Evolutionary conservation across 2,888 invertebrate genomes (phyloP).

Genomic region (Strigamia maritima): DNA sequence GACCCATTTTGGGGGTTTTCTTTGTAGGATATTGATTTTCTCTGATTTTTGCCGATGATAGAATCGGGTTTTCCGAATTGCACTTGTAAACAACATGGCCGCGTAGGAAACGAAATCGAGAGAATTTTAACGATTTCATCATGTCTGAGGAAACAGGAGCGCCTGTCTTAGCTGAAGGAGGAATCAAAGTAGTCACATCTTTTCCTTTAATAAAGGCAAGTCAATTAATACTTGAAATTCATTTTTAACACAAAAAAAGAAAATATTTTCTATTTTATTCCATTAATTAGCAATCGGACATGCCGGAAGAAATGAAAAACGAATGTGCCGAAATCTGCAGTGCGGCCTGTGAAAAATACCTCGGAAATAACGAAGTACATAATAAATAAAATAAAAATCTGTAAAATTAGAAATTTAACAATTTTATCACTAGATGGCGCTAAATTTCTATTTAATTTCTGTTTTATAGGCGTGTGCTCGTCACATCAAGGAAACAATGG

Average conservation of each 20-base stretch:
- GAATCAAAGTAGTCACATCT: neutral
- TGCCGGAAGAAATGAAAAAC: neutral
- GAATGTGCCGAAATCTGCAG: neutral
- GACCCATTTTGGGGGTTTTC: no score
- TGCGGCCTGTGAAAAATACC: neutral
- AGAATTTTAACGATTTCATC: neutral
- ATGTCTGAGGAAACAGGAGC: neutral
- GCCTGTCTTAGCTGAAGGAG: neutral
- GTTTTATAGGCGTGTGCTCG: conserved; percentile 75
- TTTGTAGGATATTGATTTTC: no score
- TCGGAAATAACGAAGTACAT: neutral
- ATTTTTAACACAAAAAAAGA: neutral
- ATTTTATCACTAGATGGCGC: neutral
- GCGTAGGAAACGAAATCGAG: neutral
- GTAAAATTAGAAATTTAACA: neutral
- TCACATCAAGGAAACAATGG: conserved; percentile 91
- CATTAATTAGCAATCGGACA: neutral
- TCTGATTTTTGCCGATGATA: neutral
- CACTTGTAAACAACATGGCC: neutral
- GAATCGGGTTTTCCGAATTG: neutral
- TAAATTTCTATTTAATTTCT: neutral
- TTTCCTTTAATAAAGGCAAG: neutral
- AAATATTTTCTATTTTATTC: neutral
- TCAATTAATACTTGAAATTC: neutral
- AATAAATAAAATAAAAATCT: neutral